phyloP scores from a whole-genome alignment of 1,140 invertebrate species.

The Drosophila watanabei region DNA sequence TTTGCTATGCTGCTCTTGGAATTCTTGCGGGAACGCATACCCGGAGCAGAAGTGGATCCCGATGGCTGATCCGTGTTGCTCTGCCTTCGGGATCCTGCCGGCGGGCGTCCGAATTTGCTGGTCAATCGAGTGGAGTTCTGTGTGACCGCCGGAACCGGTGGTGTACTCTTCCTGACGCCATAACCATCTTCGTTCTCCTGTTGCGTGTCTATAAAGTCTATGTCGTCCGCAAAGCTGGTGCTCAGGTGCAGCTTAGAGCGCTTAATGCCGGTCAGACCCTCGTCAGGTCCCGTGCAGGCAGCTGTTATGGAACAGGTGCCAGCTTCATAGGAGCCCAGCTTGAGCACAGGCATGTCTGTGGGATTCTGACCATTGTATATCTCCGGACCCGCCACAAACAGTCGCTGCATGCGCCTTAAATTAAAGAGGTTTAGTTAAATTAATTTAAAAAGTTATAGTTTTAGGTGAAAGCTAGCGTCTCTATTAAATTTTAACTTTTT shows the following conservation, averaged over 20 bases:
- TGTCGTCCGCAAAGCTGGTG: slow-evolving; percentile 88
- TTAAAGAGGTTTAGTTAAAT: background rate
- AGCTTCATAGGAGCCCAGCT: slow-evolving; percentile 87
- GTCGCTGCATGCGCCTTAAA: slow-evolving; percentile 73
- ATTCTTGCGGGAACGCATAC: slow-evolving; percentile 81
- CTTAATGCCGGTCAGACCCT: slow-evolving; percentile 91
- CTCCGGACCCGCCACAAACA: slow-evolving; percentile 85
- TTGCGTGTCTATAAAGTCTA: slow-evolving; percentile 91
- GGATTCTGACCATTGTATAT: slow-evolving; percentile 89
- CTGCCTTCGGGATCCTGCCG: slow-evolving; percentile 40
- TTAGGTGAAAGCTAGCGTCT: background rate
- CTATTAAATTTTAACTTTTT: background rate
- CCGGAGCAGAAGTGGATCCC: slow-evolving; percentile 26
- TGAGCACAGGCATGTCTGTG: slow-evolving; percentile 88
- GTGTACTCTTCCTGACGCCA: slow-evolving; percentile 84
- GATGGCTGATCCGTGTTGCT: slow-evolving; percentile 66
- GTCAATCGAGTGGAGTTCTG: slow-evolving; percentile 57
- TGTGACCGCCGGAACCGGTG: slow-evolving; percentile 9
- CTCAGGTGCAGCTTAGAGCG: slow-evolving; percentile 89
- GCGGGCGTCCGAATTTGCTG: slow-evolving; percentile 63
- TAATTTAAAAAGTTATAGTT: background rate
- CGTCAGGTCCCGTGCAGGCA: slow-evolving; percentile 91
- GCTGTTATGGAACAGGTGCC: slow-evolving; percentile 87
- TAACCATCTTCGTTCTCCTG: slow-evolving; percentile 87
- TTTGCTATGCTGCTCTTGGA: slow-evolving; percentile 73